Conservation (phyloP, 1,140 invertebrate genomes). For the Achroia grisella region DNA sequence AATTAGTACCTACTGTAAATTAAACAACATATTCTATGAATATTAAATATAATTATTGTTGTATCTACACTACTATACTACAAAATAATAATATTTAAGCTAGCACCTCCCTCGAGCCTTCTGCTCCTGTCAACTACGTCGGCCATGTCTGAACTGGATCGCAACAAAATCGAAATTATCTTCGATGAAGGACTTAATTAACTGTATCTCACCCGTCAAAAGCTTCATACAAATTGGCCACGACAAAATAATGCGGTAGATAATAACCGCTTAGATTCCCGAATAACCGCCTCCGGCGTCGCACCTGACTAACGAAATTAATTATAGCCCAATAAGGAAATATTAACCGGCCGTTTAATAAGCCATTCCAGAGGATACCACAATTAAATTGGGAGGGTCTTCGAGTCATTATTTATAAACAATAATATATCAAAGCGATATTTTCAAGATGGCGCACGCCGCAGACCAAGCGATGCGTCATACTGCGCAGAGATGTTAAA, state of each 20-base stretch:
- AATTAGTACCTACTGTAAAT: too few relatives aligned
- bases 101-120: too few relatives aligned
- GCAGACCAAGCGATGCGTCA: slow-evolving; percentile 39
- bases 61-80: too few relatives aligned
- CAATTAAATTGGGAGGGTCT: slow-evolving; percentile 72
- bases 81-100: too few relatives aligned
- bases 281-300: slow-evolving; percentile 50
- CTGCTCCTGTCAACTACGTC: too few relatives aligned
- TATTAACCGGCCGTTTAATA: slow-evolving; percentile 72
- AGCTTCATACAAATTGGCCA: slow-evolving; percentile 70
- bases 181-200: slow-evolving; percentile 44
- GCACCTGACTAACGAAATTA: slow-evolving; percentile 71
- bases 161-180: too few relatives aligned
- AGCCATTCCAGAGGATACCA: slow-evolving; percentile 68
- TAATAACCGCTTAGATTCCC: slow-evolving; percentile 57
- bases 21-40: too few relatives aligned
- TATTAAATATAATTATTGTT: too few relatives aligned
- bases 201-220: slow-evolving; percentile 60
- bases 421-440: slow-evolving; percentile 72
- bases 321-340: slow-evolving; percentile 72
- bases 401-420: slow-evolving; percentile 70
- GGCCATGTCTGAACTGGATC: too few relatives aligned
- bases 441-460: slow-evolving; percentile 65
- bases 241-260: slow-evolving; percentile 66
- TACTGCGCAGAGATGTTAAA: neutral